Percentiles rank a stretch among this genome's conserved stretches.
Evolutionary conservation across 2,888 invertebrate species (phyloP).

Genomic region (Copidosoma aretas): DNA sequence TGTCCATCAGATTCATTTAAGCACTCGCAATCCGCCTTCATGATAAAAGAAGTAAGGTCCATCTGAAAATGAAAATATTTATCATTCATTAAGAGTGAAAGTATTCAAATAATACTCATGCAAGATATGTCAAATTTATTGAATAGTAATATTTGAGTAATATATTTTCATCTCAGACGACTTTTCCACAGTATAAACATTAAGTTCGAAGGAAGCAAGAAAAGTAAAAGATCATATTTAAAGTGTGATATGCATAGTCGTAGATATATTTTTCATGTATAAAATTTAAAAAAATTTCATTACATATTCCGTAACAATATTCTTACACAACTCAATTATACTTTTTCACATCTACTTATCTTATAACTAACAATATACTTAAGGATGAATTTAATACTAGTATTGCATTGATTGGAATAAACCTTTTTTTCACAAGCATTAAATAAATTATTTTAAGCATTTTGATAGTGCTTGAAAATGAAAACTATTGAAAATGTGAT

Average conservation of each 20-base stretch:
- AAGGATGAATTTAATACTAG: background rate
- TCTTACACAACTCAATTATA: constrained; percentile 15
- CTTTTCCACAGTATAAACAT: background rate
- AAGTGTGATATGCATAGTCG: background rate
- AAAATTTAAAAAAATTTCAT: constrained; percentile 26
- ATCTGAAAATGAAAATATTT: constrained; percentile 69
- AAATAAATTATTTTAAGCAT: constrained; percentile 3
- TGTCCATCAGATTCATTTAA: constrained; percentile 96
- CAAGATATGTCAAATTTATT: constrained; percentile 15
- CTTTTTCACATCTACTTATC: constrained; percentile 11
- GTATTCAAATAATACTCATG: constrained; percentile 7
- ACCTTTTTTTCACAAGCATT: background rate
- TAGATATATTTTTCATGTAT: constrained; percentile 21
- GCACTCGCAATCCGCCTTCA: constrained; percentile 91
- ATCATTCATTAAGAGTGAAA: constrained; percentile 13
- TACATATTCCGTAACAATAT: constrained; percentile 14
- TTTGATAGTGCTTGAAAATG: too few relatives aligned
- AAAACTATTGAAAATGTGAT: too few relatives aligned
- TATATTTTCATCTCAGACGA: constrained; percentile 5
- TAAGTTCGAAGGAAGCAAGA: constrained; percentile 14
- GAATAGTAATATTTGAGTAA: background rate
- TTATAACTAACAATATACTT: constrained; percentile 7
- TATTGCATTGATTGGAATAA: constrained; percentile 3
- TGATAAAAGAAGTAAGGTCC: constrained; percentile 86
- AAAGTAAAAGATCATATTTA: constrained; percentile 11